phyloP scores from a whole-genome alignment of 2,113 vertebrate species.

The Petrocephalus zakoni region DNA sequence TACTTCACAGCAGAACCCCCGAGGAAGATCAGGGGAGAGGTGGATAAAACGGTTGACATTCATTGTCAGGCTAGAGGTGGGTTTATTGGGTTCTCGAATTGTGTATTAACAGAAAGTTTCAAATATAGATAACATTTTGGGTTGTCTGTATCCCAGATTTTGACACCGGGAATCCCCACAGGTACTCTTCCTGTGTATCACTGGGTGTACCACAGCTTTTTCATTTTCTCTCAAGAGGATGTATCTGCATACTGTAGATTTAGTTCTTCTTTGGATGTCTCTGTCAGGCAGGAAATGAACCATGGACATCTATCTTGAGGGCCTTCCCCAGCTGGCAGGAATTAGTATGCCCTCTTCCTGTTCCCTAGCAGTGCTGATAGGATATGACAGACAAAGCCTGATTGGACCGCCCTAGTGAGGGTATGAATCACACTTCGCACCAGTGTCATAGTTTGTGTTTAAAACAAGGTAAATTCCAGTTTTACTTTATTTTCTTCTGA shows the following conservation, averaged over 20 bases:
- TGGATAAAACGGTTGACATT: slow-evolving; percentile 75
- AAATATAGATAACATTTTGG: not conserved
- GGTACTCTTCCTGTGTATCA: not conserved
- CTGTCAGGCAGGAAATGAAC: not conserved
- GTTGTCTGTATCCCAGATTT: not conserved
- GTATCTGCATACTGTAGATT: not conserved
- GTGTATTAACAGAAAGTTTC: not conserved
- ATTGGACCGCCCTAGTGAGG: not conserved
- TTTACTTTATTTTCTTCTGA: not conserved
- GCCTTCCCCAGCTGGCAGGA: not conserved
- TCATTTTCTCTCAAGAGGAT: not conserved
- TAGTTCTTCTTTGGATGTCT: not conserved
- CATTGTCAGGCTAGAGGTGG: slow-evolving; percentile 79
- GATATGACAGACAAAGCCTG: not conserved
- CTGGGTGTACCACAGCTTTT: not conserved
- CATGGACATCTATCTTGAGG: not conserved
- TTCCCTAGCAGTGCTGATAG: not conserved
- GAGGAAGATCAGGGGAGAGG: slow-evolving; percentile 65
- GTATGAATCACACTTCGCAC: not conserved
- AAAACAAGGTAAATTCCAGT: not conserved
- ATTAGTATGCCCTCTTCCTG: not conserved
- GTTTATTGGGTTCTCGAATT: slow-evolving; percentile 8
- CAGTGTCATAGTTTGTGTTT: not conserved
- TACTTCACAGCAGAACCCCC: slow-evolving; percentile 73
- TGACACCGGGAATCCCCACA: not conserved